These are phyloP conservation scores for Phycodurus eques DNA, from an alignment of 2,113 vertebrate species.

Conservation along the genomic window DNA sequence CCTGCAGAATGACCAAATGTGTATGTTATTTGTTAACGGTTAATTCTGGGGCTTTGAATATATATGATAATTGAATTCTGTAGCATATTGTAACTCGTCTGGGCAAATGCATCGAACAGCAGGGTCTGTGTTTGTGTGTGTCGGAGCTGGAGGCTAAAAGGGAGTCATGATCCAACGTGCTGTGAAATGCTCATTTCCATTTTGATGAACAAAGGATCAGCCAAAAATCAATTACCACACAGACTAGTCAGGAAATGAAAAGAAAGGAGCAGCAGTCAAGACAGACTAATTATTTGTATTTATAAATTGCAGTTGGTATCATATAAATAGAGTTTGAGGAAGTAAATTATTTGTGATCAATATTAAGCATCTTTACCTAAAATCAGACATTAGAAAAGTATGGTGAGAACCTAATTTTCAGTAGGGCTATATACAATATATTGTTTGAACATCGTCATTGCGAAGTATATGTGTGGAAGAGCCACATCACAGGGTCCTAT, in stretches of 20 bases:
- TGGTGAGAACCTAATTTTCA: too few relatives aligned
- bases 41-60: constrained; percentile 49
- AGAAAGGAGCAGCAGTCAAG: constrained; percentile 24
- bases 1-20: constrained; percentile 42
- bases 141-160: constrained; percentile 31
- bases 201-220: constrained; percentile 69
- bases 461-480: too few relatives aligned
- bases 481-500: too few relatives aligned
- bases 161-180: constrained; percentile 50
- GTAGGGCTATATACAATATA: too few relatives aligned
- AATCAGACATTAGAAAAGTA: too few relatives aligned
- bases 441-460: too few relatives aligned
- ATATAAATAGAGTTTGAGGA: neutral
- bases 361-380: too few relatives aligned
- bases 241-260: constrained; percentile 40
- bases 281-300: constrained; percentile 21
- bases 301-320: neutral
- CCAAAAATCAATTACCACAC: constrained; percentile 64
- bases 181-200: constrained; percentile 65
- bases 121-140: constrained; percentile 19
- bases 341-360: neutral
- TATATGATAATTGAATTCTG: constrained; percentile 55
- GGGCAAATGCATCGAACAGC: constrained; percentile 23
- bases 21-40: constrained; percentile 32
- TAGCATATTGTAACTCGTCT: constrained; percentile 44